Base-by-base conservation (phyloP, 2,888 invertebrate species). In the Euphydryas editha region DNA sequence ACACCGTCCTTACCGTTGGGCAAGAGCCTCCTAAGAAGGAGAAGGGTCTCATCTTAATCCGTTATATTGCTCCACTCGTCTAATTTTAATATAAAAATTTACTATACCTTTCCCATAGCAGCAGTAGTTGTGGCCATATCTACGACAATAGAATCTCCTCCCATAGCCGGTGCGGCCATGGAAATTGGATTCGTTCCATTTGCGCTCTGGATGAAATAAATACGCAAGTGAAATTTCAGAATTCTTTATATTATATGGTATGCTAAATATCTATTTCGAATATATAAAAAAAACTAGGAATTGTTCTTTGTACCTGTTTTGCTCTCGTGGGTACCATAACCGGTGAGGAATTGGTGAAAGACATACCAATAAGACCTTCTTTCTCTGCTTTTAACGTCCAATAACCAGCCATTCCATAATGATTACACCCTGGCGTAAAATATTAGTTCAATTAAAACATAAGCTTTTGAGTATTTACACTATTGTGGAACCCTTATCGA, bases 51-150 rank as follows among this genome's bases (percentile, higher is more conserved):
- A n/a, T n/a, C n/a, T n/a, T n/a, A n/a, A n/a, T n/a, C n/a, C n/a
- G n/a, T n/a, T n/a, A n/a, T n/a, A n/a, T n/a, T n/a, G 6, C 13
- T 42, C n/a, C 42, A n/a, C 6, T 17, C 4, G 17, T 8, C n/a
- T 46, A 8, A 47, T 11, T 47, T 3, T 11, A 47, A 13, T 0
- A 17, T n/a, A 8, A 18, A 3, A 17, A 20, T 20, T 20, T 47
- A 30, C 5, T 30, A 0, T 13, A 95, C 96, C 93, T 99, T 99
- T 59, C 99, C 99, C 72, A 98, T 93, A 11, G 99, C 98, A 0
- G 98, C 98, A 0, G 97, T 95, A 0, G 98, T 97, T 0, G 98
- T 97, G 0, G 99, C 99, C 98, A 99, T 97, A 80, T 99, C 99
- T 15, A 99, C 92, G 0, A 97, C 94, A 78, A 98, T 96, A 62